phyloP scores from a whole-genome alignment of 2,888 invertebrate genomes.

The Thereva unica region DNA sequence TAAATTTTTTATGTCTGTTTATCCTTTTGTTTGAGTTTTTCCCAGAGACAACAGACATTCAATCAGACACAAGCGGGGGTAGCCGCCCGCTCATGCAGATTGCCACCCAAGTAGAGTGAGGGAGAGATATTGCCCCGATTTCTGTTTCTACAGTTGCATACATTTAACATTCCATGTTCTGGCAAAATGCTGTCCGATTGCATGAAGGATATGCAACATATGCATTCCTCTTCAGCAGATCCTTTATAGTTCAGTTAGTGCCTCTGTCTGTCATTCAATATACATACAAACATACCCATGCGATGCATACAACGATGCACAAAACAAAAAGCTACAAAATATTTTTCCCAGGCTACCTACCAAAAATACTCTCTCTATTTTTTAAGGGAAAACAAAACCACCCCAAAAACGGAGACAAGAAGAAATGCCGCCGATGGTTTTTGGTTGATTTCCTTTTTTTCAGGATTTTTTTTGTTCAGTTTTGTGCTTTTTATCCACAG shows the following conservation, averaged over 20 bases:
- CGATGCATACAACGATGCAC: too few species aligned
- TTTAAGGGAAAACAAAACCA: background rate
- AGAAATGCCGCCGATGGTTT: conserved; percentile 1
- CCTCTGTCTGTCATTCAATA: too few species aligned
- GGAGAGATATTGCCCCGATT: background rate
- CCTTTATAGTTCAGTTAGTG: background rate
- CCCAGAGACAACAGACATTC: conserved; percentile 37
- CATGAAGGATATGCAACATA: conserved; percentile 34
- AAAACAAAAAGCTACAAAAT: background rate
- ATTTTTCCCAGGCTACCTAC: background rate
- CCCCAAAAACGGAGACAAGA: background rate
- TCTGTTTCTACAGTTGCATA: background rate
- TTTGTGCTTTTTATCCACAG: conserved; percentile 9
- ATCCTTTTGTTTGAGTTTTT: conserved; percentile 35
- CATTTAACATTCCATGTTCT: conserved; percentile 12
- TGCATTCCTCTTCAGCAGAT: conserved; percentile 22
- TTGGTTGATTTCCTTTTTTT: conserved; percentile 12
- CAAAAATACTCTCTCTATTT: conserved; percentile 1
- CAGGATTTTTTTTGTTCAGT: background rate
- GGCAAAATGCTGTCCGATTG: conserved; percentile 32
- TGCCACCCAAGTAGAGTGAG: conserved; percentile 21
- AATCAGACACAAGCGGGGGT: conserved; percentile 34
- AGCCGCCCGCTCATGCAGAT: conserved; percentile 23
- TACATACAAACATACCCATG: too few species aligned
- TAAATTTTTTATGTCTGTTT: conserved; percentile 40